Evolutionary conservation across 2,888 invertebrate genomes (phyloP).

Genomic region (Drosophila paracracens): DNA sequence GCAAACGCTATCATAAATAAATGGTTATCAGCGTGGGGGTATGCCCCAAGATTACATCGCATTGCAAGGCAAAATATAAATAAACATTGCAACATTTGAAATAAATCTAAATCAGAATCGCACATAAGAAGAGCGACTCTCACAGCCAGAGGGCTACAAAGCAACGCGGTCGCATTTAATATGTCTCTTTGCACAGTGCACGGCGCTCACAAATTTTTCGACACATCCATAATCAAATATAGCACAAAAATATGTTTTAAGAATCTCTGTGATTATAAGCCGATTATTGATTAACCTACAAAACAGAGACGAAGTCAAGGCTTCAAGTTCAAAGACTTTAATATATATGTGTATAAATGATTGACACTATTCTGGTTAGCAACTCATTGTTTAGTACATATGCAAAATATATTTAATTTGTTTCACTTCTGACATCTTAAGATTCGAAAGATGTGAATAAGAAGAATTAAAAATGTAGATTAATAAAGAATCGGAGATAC

Average conservation of each 20-base stretch:
- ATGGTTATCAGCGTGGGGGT: slow-evolving; percentile 49
- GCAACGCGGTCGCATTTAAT: not conserved
- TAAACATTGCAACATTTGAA: not conserved
- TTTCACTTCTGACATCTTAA: not conserved
- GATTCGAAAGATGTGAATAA: not conserved
- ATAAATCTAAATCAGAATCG: not conserved
- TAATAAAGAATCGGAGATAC: not conserved
- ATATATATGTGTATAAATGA: not conserved
- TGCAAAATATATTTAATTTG: not conserved
- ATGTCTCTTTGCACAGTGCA: not conserved
- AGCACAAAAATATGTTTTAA: not conserved
- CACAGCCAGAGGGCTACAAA: not conserved
- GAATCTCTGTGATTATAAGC: not conserved
- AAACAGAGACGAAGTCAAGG: not conserved
- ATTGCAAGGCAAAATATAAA: slow-evolving; percentile 5
- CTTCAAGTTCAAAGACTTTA: not conserved
- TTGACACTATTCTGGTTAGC: not conserved
- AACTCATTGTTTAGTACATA: not conserved
- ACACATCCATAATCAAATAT: not conserved
- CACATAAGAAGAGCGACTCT: not conserved
- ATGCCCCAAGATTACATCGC: slow-evolving; percentile 16
- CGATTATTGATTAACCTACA: not conserved
- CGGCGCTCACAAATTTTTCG: not conserved
- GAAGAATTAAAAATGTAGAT: not conserved
- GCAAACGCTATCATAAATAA: slow-evolving; percentile 15